phyloP scores from a whole-genome alignment of 1,140 invertebrate genomes.

The Orchestia grillus region DNA sequence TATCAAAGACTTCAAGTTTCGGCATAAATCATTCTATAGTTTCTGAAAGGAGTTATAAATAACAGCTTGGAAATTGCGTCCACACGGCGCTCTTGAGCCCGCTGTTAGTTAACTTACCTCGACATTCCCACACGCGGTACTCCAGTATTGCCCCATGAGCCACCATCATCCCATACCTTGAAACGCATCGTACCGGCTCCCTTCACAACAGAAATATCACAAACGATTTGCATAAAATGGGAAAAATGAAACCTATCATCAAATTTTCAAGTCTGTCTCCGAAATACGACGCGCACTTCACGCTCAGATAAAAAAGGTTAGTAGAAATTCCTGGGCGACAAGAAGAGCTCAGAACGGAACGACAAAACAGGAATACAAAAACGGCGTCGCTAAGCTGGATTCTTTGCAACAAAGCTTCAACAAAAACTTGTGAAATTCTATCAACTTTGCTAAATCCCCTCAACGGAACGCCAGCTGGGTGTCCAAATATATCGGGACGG shows the following conservation, averaged over 20 bases:
- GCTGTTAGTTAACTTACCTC: neutral
- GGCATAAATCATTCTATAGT: too few relatives aligned
- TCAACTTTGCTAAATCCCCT: neutral
- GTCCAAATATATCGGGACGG: neutral
- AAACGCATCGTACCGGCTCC: neutral
- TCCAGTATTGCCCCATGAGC: too few relatives aligned
- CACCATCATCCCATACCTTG: neutral
- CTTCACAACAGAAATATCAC: neutral
- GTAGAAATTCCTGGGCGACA: neutral
- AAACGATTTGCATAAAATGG: neutral
- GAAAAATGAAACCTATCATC: neutral
- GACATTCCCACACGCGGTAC: neutral
- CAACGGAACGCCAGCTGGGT: neutral
- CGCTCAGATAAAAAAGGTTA: neutral
- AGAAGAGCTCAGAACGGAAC: neutral
- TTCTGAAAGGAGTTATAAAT: too few relatives aligned
- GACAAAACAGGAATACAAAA: neutral
- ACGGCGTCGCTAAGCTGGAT: neutral
- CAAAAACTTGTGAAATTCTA: neutral
- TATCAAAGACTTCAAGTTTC: too few relatives aligned
- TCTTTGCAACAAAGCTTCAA: neutral
- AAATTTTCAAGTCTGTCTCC: neutral
- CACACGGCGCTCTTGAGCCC: too few relatives aligned
- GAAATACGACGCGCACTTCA: neutral
- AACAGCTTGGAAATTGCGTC: too few relatives aligned